Evolutionary conservation across 2,797 vertebrate species (phyloP), one percentile per base, ranked within the genome.

Genomic region (Oceanodroma leucorhoa): DNA sequence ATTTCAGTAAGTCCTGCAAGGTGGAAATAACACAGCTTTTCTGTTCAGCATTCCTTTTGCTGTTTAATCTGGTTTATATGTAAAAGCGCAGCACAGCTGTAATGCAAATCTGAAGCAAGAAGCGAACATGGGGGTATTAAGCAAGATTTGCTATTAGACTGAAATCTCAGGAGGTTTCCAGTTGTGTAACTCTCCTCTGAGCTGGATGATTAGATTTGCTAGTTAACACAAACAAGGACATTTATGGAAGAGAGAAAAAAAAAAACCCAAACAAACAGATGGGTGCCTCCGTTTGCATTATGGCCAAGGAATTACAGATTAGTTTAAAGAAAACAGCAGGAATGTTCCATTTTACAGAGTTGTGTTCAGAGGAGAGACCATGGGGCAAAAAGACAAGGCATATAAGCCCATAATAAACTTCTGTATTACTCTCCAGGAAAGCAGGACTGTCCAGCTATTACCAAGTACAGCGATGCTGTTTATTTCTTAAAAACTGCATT

Each of bases 171-270:
- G 64, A 90, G 89, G 71, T 40, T 70, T 93, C 45, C 58, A 58
- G 41, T 95, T 96, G 93, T 70, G 89, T 84, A 96, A 96, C 38
- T 81, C 45, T 64, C 70, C 77, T 62, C 46, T 20, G 71, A 92
- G 86, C 15, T 38, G 78, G 55, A 83, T 79, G 66, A 93, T 92
- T 76, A 80, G 67, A 84, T 82, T 73, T 87, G 29, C 50, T 77
- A n/a, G 92, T 92, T 62, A 55, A 95, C 71, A 79, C 69, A 95
- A 94, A 95, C 90, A 90, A 91, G 57, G 32, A 66, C 66, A 54
- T 92, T 92, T 64, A 55, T 81, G 53, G 57, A 83, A 94, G 72
- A 72, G 40, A 69, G 19, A 10, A 32, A 50, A 58, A 60, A 71
- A 85, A 16, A 77, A 12, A 5, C 1, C 17, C 18, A 79, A 82